Conservation (phyloP, 2,797 vertebrate genomes). For the Aphelocoma californica region DNA sequence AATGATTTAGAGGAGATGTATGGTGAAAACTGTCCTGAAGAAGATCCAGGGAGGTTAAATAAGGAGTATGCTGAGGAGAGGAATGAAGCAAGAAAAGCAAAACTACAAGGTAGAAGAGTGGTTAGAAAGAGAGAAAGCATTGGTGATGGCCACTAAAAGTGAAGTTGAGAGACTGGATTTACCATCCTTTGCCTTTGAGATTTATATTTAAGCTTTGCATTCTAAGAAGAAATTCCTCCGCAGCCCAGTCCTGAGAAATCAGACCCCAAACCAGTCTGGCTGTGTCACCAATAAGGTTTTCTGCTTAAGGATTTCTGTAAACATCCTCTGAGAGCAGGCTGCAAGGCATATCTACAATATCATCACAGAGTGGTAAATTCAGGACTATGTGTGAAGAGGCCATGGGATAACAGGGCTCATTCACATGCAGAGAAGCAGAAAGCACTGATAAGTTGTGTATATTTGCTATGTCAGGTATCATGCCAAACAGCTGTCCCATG, state of each 20-base stretch:
- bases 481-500: neutral
- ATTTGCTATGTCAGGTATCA: neutral
- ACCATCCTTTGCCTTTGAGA: neutral
- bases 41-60: neutral
- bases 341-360: neutral
- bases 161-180: neutral
- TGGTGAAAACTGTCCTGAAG: neutral
- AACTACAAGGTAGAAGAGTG: neutral
- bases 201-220: accelerated
- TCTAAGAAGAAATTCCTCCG: neutral
- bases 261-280: neutral
- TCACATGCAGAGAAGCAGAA: neutral
- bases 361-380: neutral
- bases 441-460: neutral
- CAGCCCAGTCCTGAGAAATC: neutral
- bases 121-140: neutral
- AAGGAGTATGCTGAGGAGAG: neutral
- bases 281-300: neutral
- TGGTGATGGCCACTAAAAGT: neutral
- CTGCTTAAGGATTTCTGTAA: neutral
- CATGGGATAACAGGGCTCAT: accelerated
- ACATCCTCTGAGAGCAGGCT: neutral
- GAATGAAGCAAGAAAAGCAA: neutral
- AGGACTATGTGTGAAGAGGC: accelerated
- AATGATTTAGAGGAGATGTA: neutral